phyloP scores from a whole-genome alignment of 1,140 invertebrate species.

The Cyrtorhinus lividipennis region DNA sequence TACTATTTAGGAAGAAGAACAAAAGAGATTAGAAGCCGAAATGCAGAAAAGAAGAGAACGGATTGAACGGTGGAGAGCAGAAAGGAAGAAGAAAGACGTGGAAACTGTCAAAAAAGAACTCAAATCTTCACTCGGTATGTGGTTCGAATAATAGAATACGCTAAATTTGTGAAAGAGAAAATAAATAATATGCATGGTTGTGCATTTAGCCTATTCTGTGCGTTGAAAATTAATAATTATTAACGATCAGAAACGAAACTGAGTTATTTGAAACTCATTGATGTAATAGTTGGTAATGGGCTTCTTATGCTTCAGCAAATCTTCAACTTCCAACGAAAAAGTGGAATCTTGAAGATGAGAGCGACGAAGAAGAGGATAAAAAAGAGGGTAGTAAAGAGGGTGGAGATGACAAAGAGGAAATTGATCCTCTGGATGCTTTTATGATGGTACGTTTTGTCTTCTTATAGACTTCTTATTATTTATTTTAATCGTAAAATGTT shows the following conservation, averaged over 20 bases:
- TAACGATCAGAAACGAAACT: too few species aligned
- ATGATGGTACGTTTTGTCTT: constrained; percentile 57
- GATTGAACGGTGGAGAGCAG: constrained; percentile 81
- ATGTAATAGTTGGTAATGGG: too few species aligned
- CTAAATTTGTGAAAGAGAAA: constrained; percentile 27
- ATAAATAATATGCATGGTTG: too few species aligned
- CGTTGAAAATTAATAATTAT: too few species aligned
- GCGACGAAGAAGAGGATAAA: constrained; percentile 51
- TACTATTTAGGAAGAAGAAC: constrained; percentile 56
- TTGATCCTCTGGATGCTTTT: constrained; percentile 92
- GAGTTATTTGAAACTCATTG: too few species aligned
- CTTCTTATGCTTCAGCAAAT: too few species aligned
- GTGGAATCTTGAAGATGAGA: constrained; percentile 86
- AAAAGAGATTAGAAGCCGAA: constrained; percentile 78
- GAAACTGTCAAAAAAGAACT: constrained; percentile 62
- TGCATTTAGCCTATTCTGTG: too few species aligned
- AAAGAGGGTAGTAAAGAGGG: constrained; percentile 34
- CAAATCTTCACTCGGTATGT: constrained; percentile 29
- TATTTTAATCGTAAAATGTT: too few species aligned
- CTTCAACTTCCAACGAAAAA: constrained; percentile 53
- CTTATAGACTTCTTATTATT: not conserved
- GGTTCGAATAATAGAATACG: too few species aligned
- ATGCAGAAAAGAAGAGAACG: constrained; percentile 92
- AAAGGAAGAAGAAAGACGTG: constrained; percentile 73
- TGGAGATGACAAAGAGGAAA: constrained; percentile 55